Evolutionary conservation across 2,113 vertebrate genomes (phyloP).

Genomic region (Dicaeum eximium): DNA sequence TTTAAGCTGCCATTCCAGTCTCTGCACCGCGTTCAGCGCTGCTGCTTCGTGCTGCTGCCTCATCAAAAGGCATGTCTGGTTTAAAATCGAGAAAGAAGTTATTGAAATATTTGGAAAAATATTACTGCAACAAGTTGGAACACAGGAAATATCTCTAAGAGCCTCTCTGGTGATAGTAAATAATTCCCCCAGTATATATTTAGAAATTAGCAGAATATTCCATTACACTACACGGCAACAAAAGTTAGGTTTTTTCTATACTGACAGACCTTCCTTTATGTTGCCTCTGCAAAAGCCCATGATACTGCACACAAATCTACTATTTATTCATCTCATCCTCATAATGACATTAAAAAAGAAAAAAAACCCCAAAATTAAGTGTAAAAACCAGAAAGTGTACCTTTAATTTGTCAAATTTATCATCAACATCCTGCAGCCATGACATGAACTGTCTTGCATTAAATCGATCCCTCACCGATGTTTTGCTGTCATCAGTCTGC

Average conservation of each 20-base stretch:
- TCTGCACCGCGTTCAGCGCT: slow-evolving; percentile 94
- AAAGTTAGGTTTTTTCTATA: background rate
- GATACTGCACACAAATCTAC: background rate
- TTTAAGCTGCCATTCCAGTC: slow-evolving; percentile 97
- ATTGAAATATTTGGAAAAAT: background rate
- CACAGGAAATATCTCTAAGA: background rate
- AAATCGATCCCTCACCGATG: slow-evolving; percentile 94
- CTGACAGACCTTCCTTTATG: background rate
- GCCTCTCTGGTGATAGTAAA: background rate
- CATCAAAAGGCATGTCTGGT: slow-evolving; percentile 96
- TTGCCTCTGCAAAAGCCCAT: background rate
- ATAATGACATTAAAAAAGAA: no score
- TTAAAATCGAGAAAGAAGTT: slow-evolving; percentile 11
- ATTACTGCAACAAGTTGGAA: background rate
- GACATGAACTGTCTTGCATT: slow-evolving; percentile 99
- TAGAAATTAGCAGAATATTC: background rate
- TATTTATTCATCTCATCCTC: background rate
- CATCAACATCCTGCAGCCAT: slow-evolving; percentile 97
- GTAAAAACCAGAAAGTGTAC: slow-evolving; percentile 63
- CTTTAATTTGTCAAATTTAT: slow-evolving; percentile 99
- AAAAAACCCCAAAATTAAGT: no score
- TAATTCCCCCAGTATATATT: background rate
- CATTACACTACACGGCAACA: background rate
- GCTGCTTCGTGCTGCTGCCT: slow-evolving; percentile 98
- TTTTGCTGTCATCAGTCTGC: slow-evolving; percentile 94